A percentile compares a stretch with the other conserved stretches of the same genome.
Conservation (phyloP, 2,888 invertebrate species). For the Epicampocera succincta region DNA sequence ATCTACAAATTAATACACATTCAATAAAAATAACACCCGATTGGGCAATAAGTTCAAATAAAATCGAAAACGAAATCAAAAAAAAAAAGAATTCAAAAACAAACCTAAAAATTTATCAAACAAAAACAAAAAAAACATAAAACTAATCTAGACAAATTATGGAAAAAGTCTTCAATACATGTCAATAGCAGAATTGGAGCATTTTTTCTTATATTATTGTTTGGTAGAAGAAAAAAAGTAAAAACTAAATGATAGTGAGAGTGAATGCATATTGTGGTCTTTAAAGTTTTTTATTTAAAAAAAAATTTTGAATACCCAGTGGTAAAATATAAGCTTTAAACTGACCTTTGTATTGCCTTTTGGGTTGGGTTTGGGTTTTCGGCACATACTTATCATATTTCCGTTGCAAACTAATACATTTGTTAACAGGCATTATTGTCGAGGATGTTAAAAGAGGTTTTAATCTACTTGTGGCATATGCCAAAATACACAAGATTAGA, state of each 20-base stretch:
- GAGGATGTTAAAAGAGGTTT: no score
- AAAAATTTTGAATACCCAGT: no score
- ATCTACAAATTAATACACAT: constrained; percentile 64
- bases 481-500: no score
- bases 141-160: constrained; percentile 61
- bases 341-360: no score
- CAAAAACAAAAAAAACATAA: constrained; percentile 48
- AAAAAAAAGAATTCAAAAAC: neutral
- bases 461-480: no score
- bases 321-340: no score
- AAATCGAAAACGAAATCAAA: constrained; percentile 19
- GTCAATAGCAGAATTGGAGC: constrained; percentile 61
- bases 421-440: no score
- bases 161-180: constrained; percentile 37
- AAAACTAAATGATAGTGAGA: constrained; percentile 51
- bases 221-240: constrained; percentile 3
- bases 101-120: constrained; percentile 32
- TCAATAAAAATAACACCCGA: constrained; percentile 60
- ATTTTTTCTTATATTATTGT: constrained; percentile 32
- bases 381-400: no score
- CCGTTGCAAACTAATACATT: no score
- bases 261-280: constrained; percentile 49
- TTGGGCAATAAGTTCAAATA: constrained; percentile 60
- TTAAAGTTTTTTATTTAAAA: neutral
- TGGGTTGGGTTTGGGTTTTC: no score